Evolutionary conservation across 2,113 vertebrate species (phyloP).

Genomic region (Macaca nemestrina): DNA sequence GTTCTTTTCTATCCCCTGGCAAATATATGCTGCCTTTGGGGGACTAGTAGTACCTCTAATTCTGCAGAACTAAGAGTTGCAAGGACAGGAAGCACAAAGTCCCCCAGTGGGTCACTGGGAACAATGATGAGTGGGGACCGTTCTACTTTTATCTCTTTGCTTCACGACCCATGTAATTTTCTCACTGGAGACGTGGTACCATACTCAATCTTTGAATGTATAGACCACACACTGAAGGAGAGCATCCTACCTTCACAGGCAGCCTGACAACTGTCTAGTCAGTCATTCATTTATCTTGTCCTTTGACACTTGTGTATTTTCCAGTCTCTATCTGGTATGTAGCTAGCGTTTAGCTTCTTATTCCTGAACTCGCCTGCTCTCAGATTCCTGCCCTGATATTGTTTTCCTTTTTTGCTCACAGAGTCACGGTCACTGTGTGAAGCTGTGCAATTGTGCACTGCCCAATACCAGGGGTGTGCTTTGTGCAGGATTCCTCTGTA

Average conservation of each 20-base stretch:
- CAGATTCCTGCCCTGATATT: too few relatives aligned
- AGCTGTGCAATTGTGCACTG: accelerated
- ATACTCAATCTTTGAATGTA: accelerated
- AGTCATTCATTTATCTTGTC: accelerated
- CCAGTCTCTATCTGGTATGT: accelerated
- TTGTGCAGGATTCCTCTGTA: accelerated
- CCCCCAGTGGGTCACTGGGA: accelerated
- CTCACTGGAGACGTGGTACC: accelerated
- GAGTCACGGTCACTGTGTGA: accelerated
- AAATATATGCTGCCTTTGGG: too few relatives aligned
- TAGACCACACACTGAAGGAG: accelerated
- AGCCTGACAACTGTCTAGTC: accelerated
- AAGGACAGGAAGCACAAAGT: not conserved
- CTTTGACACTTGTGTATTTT: accelerated
- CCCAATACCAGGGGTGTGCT: not conserved
- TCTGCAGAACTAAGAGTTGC: not conserved
- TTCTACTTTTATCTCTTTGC: not conserved
- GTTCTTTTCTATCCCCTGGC: not conserved
- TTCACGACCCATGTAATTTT: accelerated
- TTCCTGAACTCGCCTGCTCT: accelerated
- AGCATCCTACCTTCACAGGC: not conserved
- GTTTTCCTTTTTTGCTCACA: not conserved
- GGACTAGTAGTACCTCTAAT: not conserved
- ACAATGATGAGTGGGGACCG: accelerated
- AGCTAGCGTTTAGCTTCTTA: accelerated